A percentile compares a stretch with the other conserved stretches of the same genome.
Evolutionary conservation across 1,140 invertebrate species (phyloP).

Genomic region (Apocrypta bakeri): DNA sequence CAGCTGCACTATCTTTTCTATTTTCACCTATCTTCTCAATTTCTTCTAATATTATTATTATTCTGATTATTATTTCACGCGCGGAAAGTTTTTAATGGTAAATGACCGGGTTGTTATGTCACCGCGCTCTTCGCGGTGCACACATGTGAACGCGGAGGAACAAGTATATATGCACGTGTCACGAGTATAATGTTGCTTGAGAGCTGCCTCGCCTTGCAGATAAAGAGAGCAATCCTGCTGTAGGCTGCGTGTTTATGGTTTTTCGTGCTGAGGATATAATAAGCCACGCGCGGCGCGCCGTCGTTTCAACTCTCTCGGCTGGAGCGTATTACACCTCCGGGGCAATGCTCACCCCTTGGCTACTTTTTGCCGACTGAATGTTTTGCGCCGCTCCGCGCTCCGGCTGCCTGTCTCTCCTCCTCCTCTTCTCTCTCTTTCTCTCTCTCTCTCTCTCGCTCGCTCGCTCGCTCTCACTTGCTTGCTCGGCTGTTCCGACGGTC

Average conservation of each 20-base stretch:
- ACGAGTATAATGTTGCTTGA: not conserved
- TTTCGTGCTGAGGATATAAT: slow-evolving; percentile 48
- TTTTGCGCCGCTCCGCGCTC: slow-evolving; percentile 68
- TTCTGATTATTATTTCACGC: too few relatives aligned
- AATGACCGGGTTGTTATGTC: too few relatives aligned
- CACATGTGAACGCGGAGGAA: too few relatives aligned
- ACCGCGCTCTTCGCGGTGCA: too few relatives aligned
- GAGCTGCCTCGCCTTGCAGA: not conserved
- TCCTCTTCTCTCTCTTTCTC: not conserved
- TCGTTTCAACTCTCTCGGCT: not conserved
- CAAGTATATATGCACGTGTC: not conserved
- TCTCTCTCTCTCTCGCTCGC: not conserved
- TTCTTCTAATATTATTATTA: too few relatives aligned
- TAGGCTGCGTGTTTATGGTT: slow-evolving; percentile 53
- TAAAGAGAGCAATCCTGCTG: not conserved
- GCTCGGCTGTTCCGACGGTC: slow-evolving; percentile 42
- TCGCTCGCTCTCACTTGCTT: slow-evolving; percentile 40
- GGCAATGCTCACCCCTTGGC: slow-evolving; percentile 73
- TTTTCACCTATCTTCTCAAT: too few relatives aligned
- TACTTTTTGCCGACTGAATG: slow-evolving; percentile 76
- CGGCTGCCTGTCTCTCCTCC: slow-evolving; percentile 8
- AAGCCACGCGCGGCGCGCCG: slow-evolving; percentile 16
- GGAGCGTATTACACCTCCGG: slow-evolving; percentile 55
- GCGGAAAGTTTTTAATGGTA: too few relatives aligned
- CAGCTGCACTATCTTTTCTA: too few relatives aligned